Percentiles rank a stretch among this genome's conserved stretches.
These are phyloP conservation scores for Megalopta genalis DNA, from an alignment of 1,140 invertebrate species.

Conservation along the genomic window DNA sequence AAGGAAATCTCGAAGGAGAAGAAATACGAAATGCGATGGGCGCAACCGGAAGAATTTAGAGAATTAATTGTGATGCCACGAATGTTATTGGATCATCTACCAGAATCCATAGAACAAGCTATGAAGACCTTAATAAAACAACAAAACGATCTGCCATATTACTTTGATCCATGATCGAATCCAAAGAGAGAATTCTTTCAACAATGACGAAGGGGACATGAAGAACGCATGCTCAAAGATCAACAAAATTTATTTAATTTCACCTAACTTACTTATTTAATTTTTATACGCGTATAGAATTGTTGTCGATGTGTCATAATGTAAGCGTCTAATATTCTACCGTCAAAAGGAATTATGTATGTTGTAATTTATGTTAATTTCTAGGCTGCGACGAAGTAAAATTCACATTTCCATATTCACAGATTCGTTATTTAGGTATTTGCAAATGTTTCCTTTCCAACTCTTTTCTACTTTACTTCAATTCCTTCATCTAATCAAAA, in stretches of 20 bases:
- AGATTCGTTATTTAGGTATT: too few species aligned
- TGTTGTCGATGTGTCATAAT: too few species aligned
- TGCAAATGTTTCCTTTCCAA: too few species aligned
- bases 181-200: slow-evolving; percentile 30
- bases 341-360: too few species aligned
- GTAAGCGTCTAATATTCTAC: too few species aligned
- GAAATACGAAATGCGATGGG: slow-evolving; percentile 87
- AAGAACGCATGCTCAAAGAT: background rate
- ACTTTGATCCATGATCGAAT: slow-evolving; percentile 62
- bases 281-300: background rate
- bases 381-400: too few species aligned
- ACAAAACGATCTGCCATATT: slow-evolving; percentile 72
- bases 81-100: slow-evolving; percentile 88
- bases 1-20: slow-evolving; percentile 69
- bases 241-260: slow-evolving; percentile 1
- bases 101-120: slow-evolving; percentile 86
- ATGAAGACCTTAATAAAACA: slow-evolving; percentile 82
- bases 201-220: slow-evolving; percentile 22
- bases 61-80: slow-evolving; percentile 88
- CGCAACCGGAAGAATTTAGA: slow-evolving; percentile 87
- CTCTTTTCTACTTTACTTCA: too few species aligned
- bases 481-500: too few species aligned
- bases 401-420: too few species aligned
- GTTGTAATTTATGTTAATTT: too few species aligned
- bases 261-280: background rate